Evolutionary conservation across 2,888 invertebrate genomes (phyloP).

Genomic region (Prosopocoilus inquinatus): DNA sequence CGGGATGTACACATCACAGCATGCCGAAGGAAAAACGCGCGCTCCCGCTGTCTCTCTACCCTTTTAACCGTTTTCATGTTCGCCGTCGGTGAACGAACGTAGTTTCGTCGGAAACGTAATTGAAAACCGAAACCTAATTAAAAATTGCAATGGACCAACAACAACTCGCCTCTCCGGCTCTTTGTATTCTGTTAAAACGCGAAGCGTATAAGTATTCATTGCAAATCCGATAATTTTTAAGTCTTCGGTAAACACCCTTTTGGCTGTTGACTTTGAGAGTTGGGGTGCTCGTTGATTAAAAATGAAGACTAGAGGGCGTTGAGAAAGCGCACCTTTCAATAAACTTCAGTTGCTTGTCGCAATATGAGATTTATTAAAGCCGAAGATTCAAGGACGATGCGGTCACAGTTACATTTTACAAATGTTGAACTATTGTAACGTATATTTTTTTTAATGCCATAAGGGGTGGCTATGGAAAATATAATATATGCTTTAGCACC

Average conservation of each 20-base stretch:
- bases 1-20: neutral
- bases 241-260: slow-evolving; percentile 39
- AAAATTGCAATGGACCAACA: no score
- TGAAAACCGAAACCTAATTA: neutral
- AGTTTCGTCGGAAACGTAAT: slow-evolving; percentile 1
- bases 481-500: no score
- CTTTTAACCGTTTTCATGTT: neutral
- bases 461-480: no score
- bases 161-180: no score
- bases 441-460: no score
- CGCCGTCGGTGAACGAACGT: slow-evolving; percentile 4
- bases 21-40: neutral
- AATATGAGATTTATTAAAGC: neutral
- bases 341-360: neutral
- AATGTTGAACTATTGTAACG: no score
- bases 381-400: no score
- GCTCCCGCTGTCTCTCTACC: neutral
- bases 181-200: neutral
- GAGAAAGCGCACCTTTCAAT: slow-evolving; percentile 18
- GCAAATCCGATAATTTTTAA: slow-evolving; percentile 36
- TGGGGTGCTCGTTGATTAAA: slow-evolving; percentile 36
- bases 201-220: slow-evolving; percentile 12
- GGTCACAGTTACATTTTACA: no score
- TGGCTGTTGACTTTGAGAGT: slow-evolving; percentile 35
- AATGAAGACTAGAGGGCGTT: slow-evolving; percentile 34